phyloP scores from a whole-genome alignment of 2,113 vertebrate species.

The Gopherus flavomarginatus region DNA sequence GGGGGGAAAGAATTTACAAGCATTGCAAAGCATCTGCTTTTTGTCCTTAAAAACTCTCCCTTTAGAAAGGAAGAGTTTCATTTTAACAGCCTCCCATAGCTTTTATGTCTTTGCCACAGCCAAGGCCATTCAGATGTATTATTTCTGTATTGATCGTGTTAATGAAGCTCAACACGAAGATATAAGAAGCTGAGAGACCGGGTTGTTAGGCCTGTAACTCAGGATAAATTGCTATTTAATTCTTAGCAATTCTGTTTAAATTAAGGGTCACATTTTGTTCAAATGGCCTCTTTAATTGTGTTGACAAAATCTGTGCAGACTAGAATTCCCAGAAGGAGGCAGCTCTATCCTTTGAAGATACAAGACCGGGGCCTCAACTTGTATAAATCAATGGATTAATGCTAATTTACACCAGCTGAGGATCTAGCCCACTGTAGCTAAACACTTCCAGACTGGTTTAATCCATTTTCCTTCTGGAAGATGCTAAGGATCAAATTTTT shows the following conservation, averaged over 20 bases:
- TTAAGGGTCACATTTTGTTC: constrained; percentile 25
- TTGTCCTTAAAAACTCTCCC: constrained; percentile 63
- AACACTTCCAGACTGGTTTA: constrained; percentile 51
- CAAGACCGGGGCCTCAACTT: constrained; percentile 26
- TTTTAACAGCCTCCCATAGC: constrained; percentile 53
- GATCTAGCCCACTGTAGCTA: constrained; percentile 38
- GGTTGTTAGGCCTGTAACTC: constrained; percentile 34
- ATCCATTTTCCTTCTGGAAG: constrained; percentile 47
- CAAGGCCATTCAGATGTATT: constrained; percentile 51
- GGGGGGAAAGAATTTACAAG: constrained; percentile 47
- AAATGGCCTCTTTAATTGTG: constrained; percentile 48
- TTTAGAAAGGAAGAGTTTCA: constrained; percentile 52
- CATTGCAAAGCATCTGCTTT: constrained; percentile 61
- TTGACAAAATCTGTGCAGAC: constrained; percentile 42
- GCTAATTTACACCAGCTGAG: constrained; percentile 39
- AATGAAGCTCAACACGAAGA: constrained; percentile 38
- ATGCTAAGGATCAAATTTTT: not conserved
- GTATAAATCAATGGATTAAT: constrained; percentile 28
- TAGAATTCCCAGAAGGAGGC: constrained; percentile 45
- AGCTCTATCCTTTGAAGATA: constrained; percentile 30
- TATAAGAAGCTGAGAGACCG: constrained; percentile 36
- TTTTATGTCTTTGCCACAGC: constrained; percentile 26
- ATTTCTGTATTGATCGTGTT: constrained; percentile 41
- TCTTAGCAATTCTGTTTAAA: constrained; percentile 50
- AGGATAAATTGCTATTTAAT: constrained; percentile 66